Base-by-base conservation (phyloP, 2,113 vertebrate species). In the Tenebrosternarchus preto region DNA sequence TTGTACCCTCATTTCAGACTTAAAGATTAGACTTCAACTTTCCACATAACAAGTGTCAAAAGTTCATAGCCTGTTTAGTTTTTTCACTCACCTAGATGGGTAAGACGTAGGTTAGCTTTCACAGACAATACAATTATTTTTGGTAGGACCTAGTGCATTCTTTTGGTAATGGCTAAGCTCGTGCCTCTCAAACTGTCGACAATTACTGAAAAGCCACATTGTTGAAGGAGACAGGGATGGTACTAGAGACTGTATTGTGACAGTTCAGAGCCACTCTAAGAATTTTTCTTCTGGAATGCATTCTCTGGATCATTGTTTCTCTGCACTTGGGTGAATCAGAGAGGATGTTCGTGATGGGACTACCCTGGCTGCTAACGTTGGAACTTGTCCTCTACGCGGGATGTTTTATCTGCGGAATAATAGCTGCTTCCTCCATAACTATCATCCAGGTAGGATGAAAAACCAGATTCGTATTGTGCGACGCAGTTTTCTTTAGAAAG, bases 371-470 rank as follows among this genome's bases (percentile, higher is more conserved):
- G 89, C 87, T 91, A 27, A 75, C 91, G 46, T 1, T 91, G 43
- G 94, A 95, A 76, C 69, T 96, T 56, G 69, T 20, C 24, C 86
- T 96, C 1, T 90, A 94, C 12, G 85, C 88, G 1, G 87, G 91
- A 19, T 92, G 90, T 0, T 96, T 95, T 85, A 67, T 96, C 31
- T 95, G 94, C 50, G 95, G 95, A 33, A 93, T 95, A 5, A 83
- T 95, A 7, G 89, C 92, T 25, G 94, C 95, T 0, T 92, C 92
- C 0, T 88, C 91, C 59, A 57, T 95, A 60, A 93, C 93, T 17
- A 90, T 93, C 73, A 92, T 91, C 4, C 95, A 96, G 95, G 95
- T 96, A 88, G 29, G 72, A 63, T n/a, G 25, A 59, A 17, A 15
- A 19, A 27, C 24, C 27, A 29, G 2, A 9, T 36, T 61, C 4